Percentiles rank a stretch among this genome's conserved stretches.
phyloP scores from a whole-genome alignment of 2,113 vertebrate species.

The Festucalex cinctus region DNA sequence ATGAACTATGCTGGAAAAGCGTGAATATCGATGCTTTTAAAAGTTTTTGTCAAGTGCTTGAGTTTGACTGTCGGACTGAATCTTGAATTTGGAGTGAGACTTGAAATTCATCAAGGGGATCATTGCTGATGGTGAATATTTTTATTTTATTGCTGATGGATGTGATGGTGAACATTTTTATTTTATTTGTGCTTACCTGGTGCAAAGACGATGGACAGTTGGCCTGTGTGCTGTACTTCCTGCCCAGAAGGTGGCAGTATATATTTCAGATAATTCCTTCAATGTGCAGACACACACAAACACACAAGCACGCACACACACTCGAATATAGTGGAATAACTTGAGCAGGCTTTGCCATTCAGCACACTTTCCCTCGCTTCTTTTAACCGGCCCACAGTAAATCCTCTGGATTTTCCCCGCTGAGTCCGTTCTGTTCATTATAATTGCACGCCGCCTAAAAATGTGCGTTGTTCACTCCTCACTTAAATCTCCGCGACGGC shows the following conservation, averaged over 20 bases:
- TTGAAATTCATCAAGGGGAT: neutral
- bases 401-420: conserved; percentile 54
- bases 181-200: neutral
- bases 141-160: neutral
- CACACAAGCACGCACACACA: conserved; percentile 3
- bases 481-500: conserved; percentile 49
- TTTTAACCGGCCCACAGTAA: conserved; percentile 32
- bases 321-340: conserved; percentile 26
- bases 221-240: neutral
- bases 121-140: neutral
- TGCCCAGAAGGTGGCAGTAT: conserved; percentile 51
- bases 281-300: conserved; percentile 1
- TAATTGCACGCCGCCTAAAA: conserved; percentile 53
- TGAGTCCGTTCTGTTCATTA: conserved; percentile 56
- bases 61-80: neutral
- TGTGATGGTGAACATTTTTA: neutral
- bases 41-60: neutral
- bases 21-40: too few relatives aligned
- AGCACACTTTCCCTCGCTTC: too few relatives aligned
- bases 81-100: neutral
- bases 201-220: neutral
- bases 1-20: neutral
- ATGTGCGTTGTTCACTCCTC: conserved; percentile 48
- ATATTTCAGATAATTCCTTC: conserved; percentile 14
- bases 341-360: neutral